phyloP scores from a whole-genome alignment of 2,888 invertebrate species.

The Homarus gammarus region DNA sequence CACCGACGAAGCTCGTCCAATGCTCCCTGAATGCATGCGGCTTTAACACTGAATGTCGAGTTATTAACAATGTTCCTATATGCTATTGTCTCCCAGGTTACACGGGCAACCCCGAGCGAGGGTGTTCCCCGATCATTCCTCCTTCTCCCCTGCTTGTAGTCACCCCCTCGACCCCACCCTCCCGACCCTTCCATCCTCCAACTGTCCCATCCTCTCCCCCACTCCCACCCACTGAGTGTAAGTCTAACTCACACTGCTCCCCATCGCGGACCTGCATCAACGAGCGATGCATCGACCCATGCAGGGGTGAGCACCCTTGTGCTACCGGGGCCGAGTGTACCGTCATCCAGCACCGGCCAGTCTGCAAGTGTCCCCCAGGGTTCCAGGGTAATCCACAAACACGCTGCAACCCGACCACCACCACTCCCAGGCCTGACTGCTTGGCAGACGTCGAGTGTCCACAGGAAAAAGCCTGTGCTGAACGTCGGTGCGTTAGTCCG shows the following conservation, averaged over 20 bases:
- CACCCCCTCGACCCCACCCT: slow-evolving; percentile 5
- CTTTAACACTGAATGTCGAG: slow-evolving; percentile 77
- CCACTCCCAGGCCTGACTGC: slow-evolving; percentile 78
- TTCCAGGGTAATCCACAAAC: slow-evolving; percentile 92
- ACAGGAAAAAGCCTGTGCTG: slow-evolving; percentile 81
- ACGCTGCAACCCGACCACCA: slow-evolving; percentile 84
- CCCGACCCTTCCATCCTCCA: slow-evolving; percentile 37
- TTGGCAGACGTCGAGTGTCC: slow-evolving; percentile 77
- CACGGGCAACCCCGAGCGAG: slow-evolving; percentile 91
- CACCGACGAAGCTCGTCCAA: slow-evolving; percentile 57
- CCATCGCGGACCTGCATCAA: slow-evolving; percentile 85
- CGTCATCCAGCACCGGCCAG: slow-evolving; percentile 89
- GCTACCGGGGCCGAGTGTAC: slow-evolving; percentile 90
- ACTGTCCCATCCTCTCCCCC: slow-evolving; percentile 42
- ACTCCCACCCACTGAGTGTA: slow-evolving; percentile 67
- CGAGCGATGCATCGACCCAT: slow-evolving; percentile 84
- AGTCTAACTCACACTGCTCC: slow-evolving; percentile 74
- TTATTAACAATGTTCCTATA: slow-evolving; percentile 79
- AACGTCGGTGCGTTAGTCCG: slow-evolving; percentile 86
- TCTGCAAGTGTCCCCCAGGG: slow-evolving; percentile 91
- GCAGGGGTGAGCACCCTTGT: slow-evolving; percentile 81
- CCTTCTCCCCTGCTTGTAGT: slow-evolving; percentile 57
- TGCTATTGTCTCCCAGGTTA: slow-evolving; percentile 88
- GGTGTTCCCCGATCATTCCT: slow-evolving; percentile 81
- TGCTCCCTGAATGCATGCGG: slow-evolving; percentile 86